Evolutionary conservation across 2,888 invertebrate species (phyloP), one percentile per base, ranked within the genome.

Genomic region (Julus scandinavius): DNA sequence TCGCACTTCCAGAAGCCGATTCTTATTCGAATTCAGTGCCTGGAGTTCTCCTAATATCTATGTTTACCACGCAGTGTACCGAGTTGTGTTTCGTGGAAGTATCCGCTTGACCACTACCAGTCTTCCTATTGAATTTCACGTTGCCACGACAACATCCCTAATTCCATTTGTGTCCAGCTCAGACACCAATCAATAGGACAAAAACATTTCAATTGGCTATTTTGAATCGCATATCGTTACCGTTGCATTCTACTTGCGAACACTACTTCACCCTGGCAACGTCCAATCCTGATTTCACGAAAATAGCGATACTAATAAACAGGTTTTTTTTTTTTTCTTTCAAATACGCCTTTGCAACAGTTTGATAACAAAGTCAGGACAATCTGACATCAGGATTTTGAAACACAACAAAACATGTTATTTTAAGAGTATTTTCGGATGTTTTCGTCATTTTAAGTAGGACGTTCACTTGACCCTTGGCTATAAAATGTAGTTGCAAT

Each of bases 61-160:
- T 72, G 72, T 72, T 11, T 72, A 72, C 29, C 72, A 29, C 29
- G 29, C 29, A n/a, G 58, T 63, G n/a, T n/a, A n/a, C 58, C n/a
- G n/a, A n/a, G 17, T 72, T 72, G 72, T 72, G 9, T 72, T 72
- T 72, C 29, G 72, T 11, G 5, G 9, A 29, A 72, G 72, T 72
- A 72, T 72, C 72, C 72, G 72, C 72, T 72, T 72, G 72, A 72
- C 72, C 72, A 72, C 72, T 72, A n/a, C 72, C 72, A 72, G 72
- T 72, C 72, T 29, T 72, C 29, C 72, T 63, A 72, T 72, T 72
- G 72, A 72, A 72, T 72, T 72, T 72, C 72, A 29, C 72, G 72
- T 72, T 72, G 72, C 72, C 72, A 72, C 11, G 72, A 11, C 72
- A 72, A 72, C 72, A 29, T 72, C 72, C 72, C 72, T 72, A 72